Base-by-base conservation (phyloP, 2,113 vertebrate species). In the Stegastes partitus region DNA sequence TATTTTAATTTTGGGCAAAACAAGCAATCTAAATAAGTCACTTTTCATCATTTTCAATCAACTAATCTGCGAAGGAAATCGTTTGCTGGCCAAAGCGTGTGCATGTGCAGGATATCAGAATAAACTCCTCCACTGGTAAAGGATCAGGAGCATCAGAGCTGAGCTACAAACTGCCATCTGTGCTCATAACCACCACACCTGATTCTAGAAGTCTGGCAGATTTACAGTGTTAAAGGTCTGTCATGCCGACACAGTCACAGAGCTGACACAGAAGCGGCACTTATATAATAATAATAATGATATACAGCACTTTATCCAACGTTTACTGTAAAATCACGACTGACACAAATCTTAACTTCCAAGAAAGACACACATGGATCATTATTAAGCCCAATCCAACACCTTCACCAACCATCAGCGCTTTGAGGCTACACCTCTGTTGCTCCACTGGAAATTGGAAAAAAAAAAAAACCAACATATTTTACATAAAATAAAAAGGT, bases 141-240 rank as follows among this genome's bases (percentile, higher is more conserved):
- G 19, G 28, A 31, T 5, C 31, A 34, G 8, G 31, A 34, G 31
- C 31, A 9, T 34, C 7, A 34, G 31, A 34, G 6, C 45, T 15
- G 22, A 25, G 15, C 37, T 12, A 16, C 15, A 55, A 74, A 55
- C 44, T 56, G 37, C 59, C 58, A 65, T 75, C 81, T 76, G 55
- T 57, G 53, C 56, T 50, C 28, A 16, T 11, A 18, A 72, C 54
- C 28, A 42, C 37, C 67, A 83, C 70, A 50, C 72, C 72, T 68
- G 63, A 55, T 80, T 87, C 58, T 50, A 34, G 78, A 87, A 78
- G 26, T n/a, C 54, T 26, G 58, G 76, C 47, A 50, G 47, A 82
- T 84, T 82, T 91, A 83, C 70, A 65, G 39, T 9, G 21, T 77
- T 47, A 45, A 56, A 73, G 58, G 55, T 39, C 65, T 11, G 25